These are phyloP conservation scores for Sterrhoptilus dennistouni DNA, from an alignment of 2,113 vertebrate genomes.

Conservation along the genomic window DNA sequence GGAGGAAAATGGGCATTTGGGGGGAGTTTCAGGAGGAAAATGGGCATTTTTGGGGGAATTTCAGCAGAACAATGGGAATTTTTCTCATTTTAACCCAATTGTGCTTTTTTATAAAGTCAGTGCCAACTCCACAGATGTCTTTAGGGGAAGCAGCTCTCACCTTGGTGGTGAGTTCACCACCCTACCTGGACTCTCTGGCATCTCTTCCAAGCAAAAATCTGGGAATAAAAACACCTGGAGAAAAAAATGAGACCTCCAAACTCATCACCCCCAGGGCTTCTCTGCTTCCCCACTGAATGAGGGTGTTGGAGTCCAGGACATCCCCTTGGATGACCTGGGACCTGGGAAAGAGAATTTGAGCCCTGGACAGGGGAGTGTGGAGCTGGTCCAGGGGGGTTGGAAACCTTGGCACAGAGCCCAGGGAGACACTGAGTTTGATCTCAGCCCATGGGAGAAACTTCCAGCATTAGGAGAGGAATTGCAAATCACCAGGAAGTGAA, in stretches of 20 bases:
- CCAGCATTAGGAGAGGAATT: too few species aligned
- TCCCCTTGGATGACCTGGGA: too few species aligned
- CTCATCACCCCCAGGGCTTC: background rate
- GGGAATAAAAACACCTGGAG: background rate
- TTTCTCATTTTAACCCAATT: background rate
- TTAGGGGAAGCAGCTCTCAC: background rate
- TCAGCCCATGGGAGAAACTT: too few species aligned
- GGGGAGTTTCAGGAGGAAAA: background rate
- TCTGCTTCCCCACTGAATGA: background rate
- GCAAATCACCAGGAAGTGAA: too few species aligned
- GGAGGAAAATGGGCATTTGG: background rate
- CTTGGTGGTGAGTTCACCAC: background rate
- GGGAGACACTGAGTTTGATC: too few species aligned
- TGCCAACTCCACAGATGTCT: too few species aligned
- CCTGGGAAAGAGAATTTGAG: too few species aligned
- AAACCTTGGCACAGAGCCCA: too few species aligned
- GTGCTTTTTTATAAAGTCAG: background rate
- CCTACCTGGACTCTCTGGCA: background rate
- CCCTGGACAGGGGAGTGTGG: too few species aligned
- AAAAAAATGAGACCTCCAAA: background rate
- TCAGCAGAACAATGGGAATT: background rate
- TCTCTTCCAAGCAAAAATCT: background rate
- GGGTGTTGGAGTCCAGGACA: too few species aligned
- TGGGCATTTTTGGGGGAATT: accelerated
- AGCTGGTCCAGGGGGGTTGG: too few species aligned